Percentiles rank a stretch among this genome's conserved stretches.
phyloP scores from a whole-genome alignment of 2,797 vertebrate genomes.

The Neoniphon sammara region DNA sequence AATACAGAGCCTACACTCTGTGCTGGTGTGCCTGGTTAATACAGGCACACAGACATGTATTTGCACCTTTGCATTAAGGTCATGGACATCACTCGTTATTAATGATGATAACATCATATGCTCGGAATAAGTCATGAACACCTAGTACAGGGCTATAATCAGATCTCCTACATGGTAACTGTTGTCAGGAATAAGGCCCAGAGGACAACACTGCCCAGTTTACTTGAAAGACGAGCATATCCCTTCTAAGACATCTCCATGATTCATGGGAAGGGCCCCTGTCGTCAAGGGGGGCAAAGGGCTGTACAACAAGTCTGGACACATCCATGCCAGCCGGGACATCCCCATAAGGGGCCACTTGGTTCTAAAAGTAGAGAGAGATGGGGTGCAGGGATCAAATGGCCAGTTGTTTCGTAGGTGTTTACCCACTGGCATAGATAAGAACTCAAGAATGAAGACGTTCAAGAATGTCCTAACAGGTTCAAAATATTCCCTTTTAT shows the following conservation, averaged over 20 bases:
- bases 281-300: constrained; percentile 41
- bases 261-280: constrained; percentile 66
- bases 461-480: background rate
- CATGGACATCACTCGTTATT: constrained; percentile 58
- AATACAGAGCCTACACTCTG: constrained; percentile 44
- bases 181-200: constrained; percentile 68
- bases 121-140: constrained; percentile 53
- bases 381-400: constrained; percentile 74
- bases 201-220: constrained; percentile 57
- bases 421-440: constrained; percentile 76
- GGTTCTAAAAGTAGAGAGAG: constrained; percentile 76
- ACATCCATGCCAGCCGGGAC: constrained; percentile 73
- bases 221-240: constrained; percentile 70
- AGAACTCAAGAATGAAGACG: constrained; percentile 57
- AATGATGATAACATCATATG: constrained; percentile 59
- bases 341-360: constrained; percentile 73
- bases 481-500: background rate
- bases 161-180: constrained; percentile 74
- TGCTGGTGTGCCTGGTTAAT: constrained; percentile 41
- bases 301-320: constrained; percentile 73
- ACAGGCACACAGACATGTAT: constrained; percentile 42
- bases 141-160: constrained; percentile 64
- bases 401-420: constrained; percentile 71
- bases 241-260: constrained; percentile 67
- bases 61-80: constrained; percentile 47